A percentile compares a stretch with the other conserved stretches of the same genome.
Evolutionary conservation across 1,140 invertebrate species (phyloP).

Genomic region (Pseudoatta argentina): DNA sequence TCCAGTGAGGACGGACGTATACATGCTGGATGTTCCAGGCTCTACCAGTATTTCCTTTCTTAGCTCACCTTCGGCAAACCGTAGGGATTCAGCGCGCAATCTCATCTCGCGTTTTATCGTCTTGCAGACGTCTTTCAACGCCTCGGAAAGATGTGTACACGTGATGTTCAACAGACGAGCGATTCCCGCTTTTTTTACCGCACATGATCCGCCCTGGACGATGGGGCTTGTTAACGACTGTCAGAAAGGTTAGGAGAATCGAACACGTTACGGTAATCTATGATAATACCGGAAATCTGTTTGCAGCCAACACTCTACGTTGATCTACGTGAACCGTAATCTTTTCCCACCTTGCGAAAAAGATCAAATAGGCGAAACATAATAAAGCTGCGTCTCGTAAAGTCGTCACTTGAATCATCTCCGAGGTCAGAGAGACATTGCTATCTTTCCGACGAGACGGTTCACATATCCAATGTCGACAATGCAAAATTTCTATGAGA

Average conservation of each 20-base stretch:
- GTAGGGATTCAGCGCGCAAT: constrained; percentile 10
- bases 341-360: constrained; percentile 1
- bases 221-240: constrained; percentile 56
- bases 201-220: constrained; percentile 19
- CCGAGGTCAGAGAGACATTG: background rate
- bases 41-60: background rate
- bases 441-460: background rate
- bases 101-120: constrained; percentile 10
- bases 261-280: background rate
- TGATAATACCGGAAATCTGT: background rate
- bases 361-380: constrained; percentile 38
- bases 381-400: constrained; percentile 37
- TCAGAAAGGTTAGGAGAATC: constrained; percentile 32
- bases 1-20: background rate
- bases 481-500: background rate
- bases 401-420: constrained; percentile 24
- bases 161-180: constrained; percentile 54
- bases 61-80: background rate
- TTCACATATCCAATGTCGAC: background rate
- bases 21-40: background rate
- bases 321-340: constrained; percentile 37
- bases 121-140: background rate
- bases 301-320: background rate
- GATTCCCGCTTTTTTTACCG: constrained; percentile 41
- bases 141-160: background rate